Percentiles rank a stretch among this genome's conserved stretches.
Conservation (phyloP, 2,113 vertebrate species). For the Gorsachius goisagi region DNA sequence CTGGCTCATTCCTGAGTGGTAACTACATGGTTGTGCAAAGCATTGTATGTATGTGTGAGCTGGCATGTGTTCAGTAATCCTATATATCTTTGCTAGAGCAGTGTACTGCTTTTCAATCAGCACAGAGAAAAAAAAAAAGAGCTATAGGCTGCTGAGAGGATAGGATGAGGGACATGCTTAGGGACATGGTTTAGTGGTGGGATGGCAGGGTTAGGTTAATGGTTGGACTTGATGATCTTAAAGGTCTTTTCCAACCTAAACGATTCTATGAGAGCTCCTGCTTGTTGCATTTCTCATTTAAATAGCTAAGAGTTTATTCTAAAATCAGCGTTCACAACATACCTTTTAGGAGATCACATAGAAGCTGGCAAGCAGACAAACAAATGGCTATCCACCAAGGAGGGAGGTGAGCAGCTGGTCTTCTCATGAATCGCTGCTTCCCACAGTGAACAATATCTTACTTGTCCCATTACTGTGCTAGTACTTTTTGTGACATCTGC, state of each 20-base stretch:
- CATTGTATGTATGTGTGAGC: background rate
- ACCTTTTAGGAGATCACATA: background rate
- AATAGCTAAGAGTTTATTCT: background rate
- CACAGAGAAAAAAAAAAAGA: background rate
- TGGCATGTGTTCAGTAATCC: accelerated
- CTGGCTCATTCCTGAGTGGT: background rate
- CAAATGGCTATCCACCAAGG: background rate
- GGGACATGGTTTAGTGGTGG: no score
- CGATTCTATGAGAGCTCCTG: background rate
- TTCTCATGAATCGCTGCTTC: background rate
- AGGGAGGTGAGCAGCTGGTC: background rate
- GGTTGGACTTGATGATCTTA: no score
- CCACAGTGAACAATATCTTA: background rate
- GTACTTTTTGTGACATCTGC: background rate
- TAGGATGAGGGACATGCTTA: no score
- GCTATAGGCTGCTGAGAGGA: background rate
- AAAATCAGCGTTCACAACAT: background rate
- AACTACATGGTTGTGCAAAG: background rate
- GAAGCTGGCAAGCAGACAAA: background rate
- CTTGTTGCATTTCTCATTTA: background rate
- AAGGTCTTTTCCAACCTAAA: no score
- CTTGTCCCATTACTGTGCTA: background rate
- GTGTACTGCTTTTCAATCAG: background rate
- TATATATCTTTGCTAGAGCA: background rate
- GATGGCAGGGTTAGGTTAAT: no score